These are phyloP conservation scores for Lagodon rhomboides DNA, from an alignment of 2,797 vertebrate genomes.

Conservation along the genomic window DNA sequence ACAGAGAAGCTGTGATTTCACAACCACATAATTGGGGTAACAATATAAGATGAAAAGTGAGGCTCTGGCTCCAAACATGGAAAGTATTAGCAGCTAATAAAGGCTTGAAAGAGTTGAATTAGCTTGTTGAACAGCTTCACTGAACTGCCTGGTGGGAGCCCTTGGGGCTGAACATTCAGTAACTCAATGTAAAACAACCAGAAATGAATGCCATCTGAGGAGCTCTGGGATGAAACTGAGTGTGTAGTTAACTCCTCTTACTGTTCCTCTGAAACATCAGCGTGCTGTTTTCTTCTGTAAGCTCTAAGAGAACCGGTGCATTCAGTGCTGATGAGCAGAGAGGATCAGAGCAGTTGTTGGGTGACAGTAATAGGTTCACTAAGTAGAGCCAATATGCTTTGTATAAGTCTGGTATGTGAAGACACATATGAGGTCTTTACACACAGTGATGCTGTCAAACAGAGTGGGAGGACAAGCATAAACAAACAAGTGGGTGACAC, in stretches of 20 bases:
- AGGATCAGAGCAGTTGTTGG: constrained; percentile 49
- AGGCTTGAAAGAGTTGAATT: constrained; percentile 81
- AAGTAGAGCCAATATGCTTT: constrained; percentile 45
- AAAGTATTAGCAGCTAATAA: constrained; percentile 85
- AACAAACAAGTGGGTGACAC: constrained; percentile 80
- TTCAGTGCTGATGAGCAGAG: constrained; percentile 35
- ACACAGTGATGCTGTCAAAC: constrained; percentile 51
- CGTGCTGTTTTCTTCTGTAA: constrained; percentile 6
- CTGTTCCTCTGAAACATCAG: constrained; percentile 11
- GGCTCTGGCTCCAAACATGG: constrained; percentile 66
- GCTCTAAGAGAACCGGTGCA: constrained; percentile 2
- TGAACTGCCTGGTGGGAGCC: constrained; percentile 68
- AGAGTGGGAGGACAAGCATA: constrained; percentile 56
- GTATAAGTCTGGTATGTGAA: constrained; percentile 60
- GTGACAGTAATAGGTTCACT: constrained; percentile 47
- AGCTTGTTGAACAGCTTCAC: constrained; percentile 72
- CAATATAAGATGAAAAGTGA: constrained; percentile 75
- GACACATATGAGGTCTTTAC: constrained; percentile 33
- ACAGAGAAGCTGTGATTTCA: constrained; percentile 49
- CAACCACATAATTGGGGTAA: constrained; percentile 66
- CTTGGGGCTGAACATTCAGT: constrained; percentile 62
- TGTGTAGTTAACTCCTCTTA: constrained; percentile 39
- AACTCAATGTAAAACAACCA: constrained; percentile 61
- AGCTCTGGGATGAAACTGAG: constrained; percentile 30
- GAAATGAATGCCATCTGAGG: constrained; percentile 76